These are phyloP conservation scores for Psophia crepitans DNA, from an alignment of 2,113 vertebrate species.

Conservation along the genomic window DNA sequence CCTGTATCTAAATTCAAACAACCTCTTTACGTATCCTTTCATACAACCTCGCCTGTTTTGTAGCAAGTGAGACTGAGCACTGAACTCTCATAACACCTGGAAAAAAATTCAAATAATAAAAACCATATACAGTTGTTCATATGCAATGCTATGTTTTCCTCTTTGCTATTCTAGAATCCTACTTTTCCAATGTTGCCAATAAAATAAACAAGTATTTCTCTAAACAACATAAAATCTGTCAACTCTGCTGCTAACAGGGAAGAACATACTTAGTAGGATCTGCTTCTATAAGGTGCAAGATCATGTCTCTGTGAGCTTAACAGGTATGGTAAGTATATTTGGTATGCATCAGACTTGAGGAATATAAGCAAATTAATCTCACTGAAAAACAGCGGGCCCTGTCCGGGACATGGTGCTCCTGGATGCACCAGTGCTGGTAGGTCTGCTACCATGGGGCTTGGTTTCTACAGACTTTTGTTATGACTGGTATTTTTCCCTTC, in stretches of 20 bases:
- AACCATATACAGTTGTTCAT: neutral
- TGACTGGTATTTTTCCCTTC: neutral
- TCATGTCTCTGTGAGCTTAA: neutral
- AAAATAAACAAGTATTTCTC: neutral
- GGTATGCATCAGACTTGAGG: neutral
- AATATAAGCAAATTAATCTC: neutral
- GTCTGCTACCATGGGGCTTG: neutral
- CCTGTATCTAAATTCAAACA: neutral
- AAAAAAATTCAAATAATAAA: neutral
- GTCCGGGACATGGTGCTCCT: neutral
- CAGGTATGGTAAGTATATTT: neutral
- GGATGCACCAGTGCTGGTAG: neutral
- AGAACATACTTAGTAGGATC: neutral
- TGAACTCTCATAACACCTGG: neutral
- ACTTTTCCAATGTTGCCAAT: neutral
- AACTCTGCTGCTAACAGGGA: neutral
- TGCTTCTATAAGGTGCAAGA: neutral
- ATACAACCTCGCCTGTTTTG: neutral
- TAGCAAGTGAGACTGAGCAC: neutral
- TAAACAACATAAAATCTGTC: neutral
- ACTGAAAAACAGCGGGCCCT: neutral
- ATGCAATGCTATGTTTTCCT: neutral
- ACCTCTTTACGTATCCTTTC: neutral
- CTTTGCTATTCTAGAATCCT: neutral
- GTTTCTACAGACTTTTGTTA: neutral